Evolutionary conservation across 1,140 invertebrate species (phyloP).

Genomic region (Manduca sexta): DNA sequence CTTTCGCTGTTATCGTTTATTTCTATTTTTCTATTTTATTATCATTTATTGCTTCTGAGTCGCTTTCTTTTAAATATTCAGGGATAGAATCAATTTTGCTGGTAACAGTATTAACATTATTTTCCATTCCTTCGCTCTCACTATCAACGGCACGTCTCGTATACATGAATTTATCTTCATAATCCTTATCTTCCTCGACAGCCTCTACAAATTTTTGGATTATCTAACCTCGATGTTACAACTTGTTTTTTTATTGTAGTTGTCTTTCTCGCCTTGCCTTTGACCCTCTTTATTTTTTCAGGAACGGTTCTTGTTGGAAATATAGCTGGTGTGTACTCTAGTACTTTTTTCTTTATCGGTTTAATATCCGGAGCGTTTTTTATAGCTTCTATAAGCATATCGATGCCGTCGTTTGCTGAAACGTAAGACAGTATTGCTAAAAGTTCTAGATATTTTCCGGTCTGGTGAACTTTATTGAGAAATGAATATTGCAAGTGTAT

Average conservation of each 20-base stretch:
- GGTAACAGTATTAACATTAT: no score
- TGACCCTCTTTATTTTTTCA: neutral
- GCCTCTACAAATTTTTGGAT: neutral
- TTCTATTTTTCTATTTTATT: no score
- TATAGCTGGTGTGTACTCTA: slow-evolving; percentile 8
- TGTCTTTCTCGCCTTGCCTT: neutral
- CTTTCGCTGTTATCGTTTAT: no score
- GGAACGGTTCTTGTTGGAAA: neutral
- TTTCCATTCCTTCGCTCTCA: no score
- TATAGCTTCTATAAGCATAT: slow-evolving; percentile 54
- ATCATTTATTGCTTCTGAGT: no score
- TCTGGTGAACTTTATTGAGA: neutral
- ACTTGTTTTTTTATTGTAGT: neutral
- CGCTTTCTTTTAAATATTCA: no score
- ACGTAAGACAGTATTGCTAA: neutral
- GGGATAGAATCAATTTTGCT: no score
- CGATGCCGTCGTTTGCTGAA: slow-evolving; percentile 52
- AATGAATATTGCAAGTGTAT: no score
- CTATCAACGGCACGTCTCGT: no score
- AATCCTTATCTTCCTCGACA: neutral
- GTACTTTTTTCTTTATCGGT: slow-evolving; percentile 29
- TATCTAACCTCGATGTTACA: neutral
- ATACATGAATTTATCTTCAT: slow-evolving; percentile 1
- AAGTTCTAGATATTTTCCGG: neutral
- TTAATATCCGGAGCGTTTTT: slow-evolving; percentile 55